These are phyloP conservation scores for Epizoanthus ramosus DNA, from an alignment of 92 coral and sea anemone genomes.

Conservation along the genomic window DNA sequence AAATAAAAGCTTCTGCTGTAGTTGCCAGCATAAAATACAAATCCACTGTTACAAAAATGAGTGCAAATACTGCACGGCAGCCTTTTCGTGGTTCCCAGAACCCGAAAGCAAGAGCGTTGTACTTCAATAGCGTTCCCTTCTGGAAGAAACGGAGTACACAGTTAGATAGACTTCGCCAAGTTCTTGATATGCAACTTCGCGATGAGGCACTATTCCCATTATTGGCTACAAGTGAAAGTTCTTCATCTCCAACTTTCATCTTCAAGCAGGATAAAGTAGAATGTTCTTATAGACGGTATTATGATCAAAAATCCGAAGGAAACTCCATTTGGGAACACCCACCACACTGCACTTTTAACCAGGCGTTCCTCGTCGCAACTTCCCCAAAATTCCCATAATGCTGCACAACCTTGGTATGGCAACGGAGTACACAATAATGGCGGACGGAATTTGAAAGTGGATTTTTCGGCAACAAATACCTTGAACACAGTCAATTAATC, in stretches of 20 bases:
- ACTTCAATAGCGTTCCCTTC: slow-evolving; percentile 56
- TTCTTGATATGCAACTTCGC: not conserved
- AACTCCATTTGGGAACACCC: not conserved
- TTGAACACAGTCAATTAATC: not conserved
- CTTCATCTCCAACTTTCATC: not conserved
- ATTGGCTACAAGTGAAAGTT: not conserved
- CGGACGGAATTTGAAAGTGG: not conserved
- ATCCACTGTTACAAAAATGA: slow-evolving; percentile 43
- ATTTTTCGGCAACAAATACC: not conserved
- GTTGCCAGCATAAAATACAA: slow-evolving; percentile 35
- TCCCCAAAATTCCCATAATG: slow-evolving; percentile 3
- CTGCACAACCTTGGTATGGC: slow-evolving; percentile 31
- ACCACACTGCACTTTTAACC: slow-evolving; percentile 1
- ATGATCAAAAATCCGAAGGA: not conserved
- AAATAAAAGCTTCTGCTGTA: slow-evolving; percentile 41
- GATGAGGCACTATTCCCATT: not conserved
- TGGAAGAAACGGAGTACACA: slow-evolving; percentile 28
- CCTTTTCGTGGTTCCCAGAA: slow-evolving; percentile 65
- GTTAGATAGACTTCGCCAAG: not conserved
- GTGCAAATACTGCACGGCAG: slow-evolving; percentile 41
- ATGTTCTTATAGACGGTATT: too few relatives aligned
- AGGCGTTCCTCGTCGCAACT: slow-evolving; percentile 12
- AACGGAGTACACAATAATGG: slow-evolving; percentile 40
- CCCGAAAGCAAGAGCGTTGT: slow-evolving; percentile 50
- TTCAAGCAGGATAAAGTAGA: not conserved